Evolutionary conservation across 2,113 vertebrate genomes (phyloP).

Genomic region (Zapus hudsonius): DNA sequence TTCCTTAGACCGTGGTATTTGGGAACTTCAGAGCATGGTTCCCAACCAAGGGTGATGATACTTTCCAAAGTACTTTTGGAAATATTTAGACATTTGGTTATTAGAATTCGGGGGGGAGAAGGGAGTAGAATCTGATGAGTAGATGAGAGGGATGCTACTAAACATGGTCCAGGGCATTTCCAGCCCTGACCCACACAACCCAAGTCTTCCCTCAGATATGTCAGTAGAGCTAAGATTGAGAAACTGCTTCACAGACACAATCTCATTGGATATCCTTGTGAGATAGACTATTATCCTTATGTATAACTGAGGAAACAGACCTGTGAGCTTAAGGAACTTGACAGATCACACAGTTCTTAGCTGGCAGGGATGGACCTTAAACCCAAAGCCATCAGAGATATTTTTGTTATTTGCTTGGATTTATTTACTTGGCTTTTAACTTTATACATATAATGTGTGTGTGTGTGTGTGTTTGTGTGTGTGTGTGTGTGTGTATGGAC

Average conservation of each 20-base stretch:
- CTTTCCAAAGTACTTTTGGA: background rate
- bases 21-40: background rate
- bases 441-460: no score
- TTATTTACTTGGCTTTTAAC: no score
- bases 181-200: background rate
- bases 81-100: background rate
- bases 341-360: conserved; percentile 21
- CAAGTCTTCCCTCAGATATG: background rate
- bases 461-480: no score
- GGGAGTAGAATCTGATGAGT: background rate
- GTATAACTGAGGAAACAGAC: background rate
- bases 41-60: background rate
- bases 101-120: background rate
- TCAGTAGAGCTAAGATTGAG: background rate
- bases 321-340: conserved; percentile 20
- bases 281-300: background rate
- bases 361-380: background rate
- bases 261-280: background rate
- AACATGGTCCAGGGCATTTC: background rate
- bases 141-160: background rate
- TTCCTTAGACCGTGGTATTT: background rate
- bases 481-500: no score
- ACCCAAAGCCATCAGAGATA: background rate
- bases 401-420: background rate
- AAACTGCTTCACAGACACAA: conserved; percentile 2